Conservation (phyloP, 2,888 invertebrate species). For the Anoplius nigerrimus region DNA sequence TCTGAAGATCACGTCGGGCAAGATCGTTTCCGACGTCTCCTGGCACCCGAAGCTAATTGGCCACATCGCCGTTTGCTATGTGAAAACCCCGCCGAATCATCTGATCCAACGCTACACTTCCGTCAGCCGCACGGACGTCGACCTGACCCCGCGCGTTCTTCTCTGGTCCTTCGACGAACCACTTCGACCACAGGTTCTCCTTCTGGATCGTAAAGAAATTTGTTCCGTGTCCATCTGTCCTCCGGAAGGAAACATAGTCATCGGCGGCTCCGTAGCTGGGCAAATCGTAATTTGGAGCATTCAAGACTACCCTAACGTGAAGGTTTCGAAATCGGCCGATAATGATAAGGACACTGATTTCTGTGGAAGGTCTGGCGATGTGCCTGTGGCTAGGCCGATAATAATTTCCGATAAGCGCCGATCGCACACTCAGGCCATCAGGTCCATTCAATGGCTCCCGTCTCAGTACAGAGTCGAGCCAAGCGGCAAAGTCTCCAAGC, state of each 20-base stretch:
- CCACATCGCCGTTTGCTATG: constrained; percentile 60
- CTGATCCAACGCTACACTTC: background rate
- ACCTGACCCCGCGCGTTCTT: constrained; percentile 35
- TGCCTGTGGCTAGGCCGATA: constrained; percentile 16
- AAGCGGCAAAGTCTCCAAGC: constrained; percentile 55
- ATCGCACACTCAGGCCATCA: constrained; percentile 62
- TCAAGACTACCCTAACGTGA: background rate
- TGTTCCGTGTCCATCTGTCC: constrained; percentile 69
- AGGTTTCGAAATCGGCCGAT: background rate
- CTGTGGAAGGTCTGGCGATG: background rate
- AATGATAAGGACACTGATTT: background rate
- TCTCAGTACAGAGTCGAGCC: constrained; percentile 50
- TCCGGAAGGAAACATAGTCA: constrained; percentile 58
- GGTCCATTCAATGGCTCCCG: constrained; percentile 68
- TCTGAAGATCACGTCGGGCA: constrained; percentile 54
- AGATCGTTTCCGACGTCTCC: constrained; percentile 62
- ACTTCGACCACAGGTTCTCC: constrained; percentile 57
- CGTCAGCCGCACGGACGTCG: background rate
- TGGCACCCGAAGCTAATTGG: constrained; percentile 64
- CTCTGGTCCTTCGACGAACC: constrained; percentile 63
- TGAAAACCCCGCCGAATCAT: constrained; percentile 11
- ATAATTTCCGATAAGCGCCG: constrained; percentile 53
- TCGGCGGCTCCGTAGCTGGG: constrained; percentile 70
- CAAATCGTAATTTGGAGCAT: constrained; percentile 70
- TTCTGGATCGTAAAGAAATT: constrained; percentile 66